Evolutionary conservation across 2,797 vertebrate genomes (phyloP), one percentile per base, ranked within the genome.

Genomic region (Eptatretus atami): DNA sequence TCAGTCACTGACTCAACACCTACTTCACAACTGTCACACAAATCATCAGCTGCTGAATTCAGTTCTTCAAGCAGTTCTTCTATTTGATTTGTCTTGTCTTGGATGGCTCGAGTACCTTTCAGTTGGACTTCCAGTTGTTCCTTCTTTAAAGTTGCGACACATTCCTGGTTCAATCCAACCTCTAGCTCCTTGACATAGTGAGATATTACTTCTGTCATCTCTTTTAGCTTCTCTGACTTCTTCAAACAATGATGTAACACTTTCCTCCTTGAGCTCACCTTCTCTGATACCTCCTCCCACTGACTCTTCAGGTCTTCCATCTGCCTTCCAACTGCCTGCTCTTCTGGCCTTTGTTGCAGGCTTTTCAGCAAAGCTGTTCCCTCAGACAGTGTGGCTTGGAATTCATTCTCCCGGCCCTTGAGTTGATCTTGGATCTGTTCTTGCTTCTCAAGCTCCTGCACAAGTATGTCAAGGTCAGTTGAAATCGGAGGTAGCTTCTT

Each of bases 321-420:
- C 15, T 82, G 81, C 67, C 74, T 75, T 71, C 93, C 84, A 69
- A 94, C 74, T 11, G 75, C 72, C 6, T 73, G 73, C 53, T 79
- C 81, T 64, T 95, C 90, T 65, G 84, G 81, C 12, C 84, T 83
- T 1, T 80, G 76, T 3, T 82, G 81, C 3, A 86, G 79, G 0
- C 82, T 77, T 53, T 82, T 80, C 31, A 92, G 75, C 65, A 98
- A 71, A 54, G 83, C 79, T 2, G 76, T 79, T 1, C 87, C 88
- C 70, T 96, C 86, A 0, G 80, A 78, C 67, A 86, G 79, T 19
- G 95, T 80, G 70, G 95, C 82, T 72, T 98, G 87, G 1, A 95
- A 98, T 67, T 86, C 79, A 11, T 90, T 90, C 2, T 84, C 79
- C 70, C 90, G 87, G 52, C 85, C 81, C 70, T 86, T 90, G 61